These are phyloP conservation scores for Peromyscus melanophrys DNA, from an alignment of 2,797 vertebrate species.

Conservation along the genomic window DNA sequence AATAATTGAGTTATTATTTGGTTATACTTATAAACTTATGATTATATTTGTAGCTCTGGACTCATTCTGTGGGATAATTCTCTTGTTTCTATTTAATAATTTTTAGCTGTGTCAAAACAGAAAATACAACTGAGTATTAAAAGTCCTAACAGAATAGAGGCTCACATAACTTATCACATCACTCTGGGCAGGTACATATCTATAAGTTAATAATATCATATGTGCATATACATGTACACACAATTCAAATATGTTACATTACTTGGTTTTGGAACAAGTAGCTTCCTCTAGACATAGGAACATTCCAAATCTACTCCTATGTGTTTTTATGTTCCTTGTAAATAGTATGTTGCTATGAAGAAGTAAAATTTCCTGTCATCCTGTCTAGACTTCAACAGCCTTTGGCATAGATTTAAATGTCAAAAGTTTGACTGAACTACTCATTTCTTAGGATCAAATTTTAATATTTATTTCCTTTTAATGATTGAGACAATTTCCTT, in stretches of 20 bases:
- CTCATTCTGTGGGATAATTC: not conserved
- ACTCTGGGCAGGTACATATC: not conserved
- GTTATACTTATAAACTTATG: not conserved
- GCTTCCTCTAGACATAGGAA: slow-evolving; percentile 9
- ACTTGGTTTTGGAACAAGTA: slow-evolving; percentile 26
- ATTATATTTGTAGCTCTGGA: not conserved
- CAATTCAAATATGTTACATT: slow-evolving; percentile 32
- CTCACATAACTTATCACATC: not conserved
- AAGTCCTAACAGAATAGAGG: not conserved
- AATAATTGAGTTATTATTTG: slow-evolving; percentile 16
- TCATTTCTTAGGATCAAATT: slow-evolving; percentile 12
- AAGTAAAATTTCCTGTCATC: slow-evolving; percentile 44
- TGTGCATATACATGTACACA: not conserved
- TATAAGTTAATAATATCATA: not conserved
- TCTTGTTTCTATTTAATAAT: slow-evolving; percentile 38
- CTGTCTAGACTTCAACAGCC: not conserved
- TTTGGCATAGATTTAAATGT: slow-evolving; percentile 5
- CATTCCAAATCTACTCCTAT: slow-evolving; percentile 12
- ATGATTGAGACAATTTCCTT: slow-evolving; percentile 57
- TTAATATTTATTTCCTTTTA: slow-evolving; percentile 49
- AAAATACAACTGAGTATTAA: slow-evolving; percentile 26
- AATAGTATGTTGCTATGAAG: not conserved
- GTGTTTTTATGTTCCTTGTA: not conserved
- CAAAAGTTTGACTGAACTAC: slow-evolving; percentile 34
- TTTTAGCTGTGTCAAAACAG: slow-evolving; percentile 9